Evolutionary conservation across 2,113 vertebrate species (phyloP), one percentile per base, ranked within the genome.

Genomic region (Paradisaea rubra): DNA sequence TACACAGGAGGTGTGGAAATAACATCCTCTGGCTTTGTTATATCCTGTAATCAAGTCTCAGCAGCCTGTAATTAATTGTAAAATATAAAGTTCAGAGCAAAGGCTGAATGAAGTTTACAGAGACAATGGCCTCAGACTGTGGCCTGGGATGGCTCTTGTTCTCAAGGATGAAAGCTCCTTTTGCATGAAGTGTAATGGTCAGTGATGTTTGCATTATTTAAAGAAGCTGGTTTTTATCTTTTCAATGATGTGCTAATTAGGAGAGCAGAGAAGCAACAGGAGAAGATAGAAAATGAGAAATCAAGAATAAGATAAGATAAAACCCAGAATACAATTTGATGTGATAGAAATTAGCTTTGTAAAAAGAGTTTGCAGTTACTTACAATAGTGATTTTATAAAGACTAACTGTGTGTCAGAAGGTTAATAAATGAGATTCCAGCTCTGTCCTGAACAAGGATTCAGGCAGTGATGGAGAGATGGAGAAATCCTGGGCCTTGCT

Each of bases 11-110:
- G 50, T 86, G 45, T 69, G 72, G n/a, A 86, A 92, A 45, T 37
- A 81, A 60, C 72, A 90, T 91, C 53, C 44, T 86, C 72, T 81
- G 83, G 57, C 69, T 96, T 91, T 84, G 33, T 84, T 89, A 50
- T 50, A 86, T 78, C 74, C 60, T 95, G 25, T 90, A 95, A 89
- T 95, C 80, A 88, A 74, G 52, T 53, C 79, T 77, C 60, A 77
- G 81, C 81, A 82, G 57, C 72, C 23, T 78, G 54, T 86, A 96
- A 96, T 96, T 97, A 89, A 69, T 85, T 86, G 73, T 88, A 86
- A 95, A 95, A 81, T 78, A 69, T 41, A 7, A 81, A 93, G 79
- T 96, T 93, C 63, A 33, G 78, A 88, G 91, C 81, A 89, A 93
- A 95, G 90, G 68, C 79, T 86, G 88, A 95, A 92, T 79, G 50